Evolutionary conservation across 2,797 vertebrate genomes (phyloP), one percentile per base, ranked within the genome.

Genomic region (Chelidonichthys spinosus): DNA sequence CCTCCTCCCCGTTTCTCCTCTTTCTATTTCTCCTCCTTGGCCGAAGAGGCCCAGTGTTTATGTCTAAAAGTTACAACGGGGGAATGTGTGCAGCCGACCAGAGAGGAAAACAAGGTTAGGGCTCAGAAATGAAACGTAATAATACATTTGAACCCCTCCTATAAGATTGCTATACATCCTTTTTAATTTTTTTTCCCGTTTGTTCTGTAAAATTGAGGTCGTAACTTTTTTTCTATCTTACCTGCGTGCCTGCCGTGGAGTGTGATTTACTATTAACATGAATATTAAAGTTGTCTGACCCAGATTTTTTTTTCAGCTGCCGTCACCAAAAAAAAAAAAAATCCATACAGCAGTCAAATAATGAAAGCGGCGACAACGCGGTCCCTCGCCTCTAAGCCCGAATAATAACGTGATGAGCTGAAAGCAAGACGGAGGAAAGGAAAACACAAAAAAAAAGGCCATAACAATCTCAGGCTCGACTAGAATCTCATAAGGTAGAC

Each of bases 241-340:
- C 70, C 63, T 82, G n/a, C n/a, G n/a, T 25, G 58, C 59, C 60
- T 1, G 0, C 40, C 0, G 2, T 36, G 2, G 64, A 82, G 69
- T 71, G 42, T 37, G 71, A 77, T 89, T 84, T 83, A 79, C 56
- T 63, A 68, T 84, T 80, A 81, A 79, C 82, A 76, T 54, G 67
- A 87, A 85, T 79, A 84, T 77, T 81, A 81, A 79, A 70, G 62
- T 65, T 4, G 4, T 62, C 49, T 82, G 87, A 82, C 86, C 85
- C 78, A 89, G 39, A 88, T 89, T 72, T 64, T 68, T 74, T 69
- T 42, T 78, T 46, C 59, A 62, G 53, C 55, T 52, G 79, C 33
- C 1, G 2, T 69, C n/a, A 54, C 44, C 25, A 25, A 77, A 64
- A 74, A 55, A 61, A 76, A 79, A 67, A 73, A 50, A 46, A 74